A percentile compares a stretch with the other conserved stretches of the same genome.
phyloP scores from a whole-genome alignment of 2,797 vertebrate genomes.

The Cuculus canorus region DNA sequence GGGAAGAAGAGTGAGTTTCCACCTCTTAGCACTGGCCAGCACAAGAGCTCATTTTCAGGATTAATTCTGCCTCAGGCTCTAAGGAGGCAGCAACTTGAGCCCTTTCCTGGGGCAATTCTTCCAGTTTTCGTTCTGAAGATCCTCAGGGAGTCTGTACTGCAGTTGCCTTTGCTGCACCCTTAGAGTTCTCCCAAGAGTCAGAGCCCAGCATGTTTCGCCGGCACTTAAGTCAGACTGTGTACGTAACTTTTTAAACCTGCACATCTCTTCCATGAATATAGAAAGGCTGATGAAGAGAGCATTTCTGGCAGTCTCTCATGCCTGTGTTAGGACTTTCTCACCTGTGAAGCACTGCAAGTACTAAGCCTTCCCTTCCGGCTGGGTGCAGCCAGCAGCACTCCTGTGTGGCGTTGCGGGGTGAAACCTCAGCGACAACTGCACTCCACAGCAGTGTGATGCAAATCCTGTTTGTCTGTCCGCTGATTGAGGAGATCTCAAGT shows the following conservation, averaged over 20 bases:
- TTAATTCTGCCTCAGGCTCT: background rate
- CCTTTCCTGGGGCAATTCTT: background rate
- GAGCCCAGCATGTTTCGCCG: background rate
- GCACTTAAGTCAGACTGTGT: background rate
- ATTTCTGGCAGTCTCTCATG: background rate
- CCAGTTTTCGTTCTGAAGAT: background rate
- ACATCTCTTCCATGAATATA: background rate
- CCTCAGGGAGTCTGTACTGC: rapidly evolving
- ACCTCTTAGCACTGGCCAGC: background rate
- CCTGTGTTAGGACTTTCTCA: background rate
- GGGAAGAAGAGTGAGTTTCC: background rate
- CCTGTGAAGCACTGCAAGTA: background rate
- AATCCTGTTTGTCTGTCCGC: background rate
- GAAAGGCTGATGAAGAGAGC: background rate
- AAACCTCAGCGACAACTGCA: rapidly evolving
- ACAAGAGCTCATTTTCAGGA: background rate
- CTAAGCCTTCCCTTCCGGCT: background rate
- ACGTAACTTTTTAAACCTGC: background rate
- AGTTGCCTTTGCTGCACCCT: background rate
- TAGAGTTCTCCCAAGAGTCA: background rate
- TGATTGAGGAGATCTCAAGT: background rate
- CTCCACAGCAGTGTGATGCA: background rate
- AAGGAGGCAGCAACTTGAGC: background rate
- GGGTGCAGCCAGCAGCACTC: background rate
- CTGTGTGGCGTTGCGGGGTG: background rate